These are phyloP conservation scores for Drosophila oshimai DNA, from an alignment of 1,140 invertebrate genomes.

Conservation along the genomic window DNA sequence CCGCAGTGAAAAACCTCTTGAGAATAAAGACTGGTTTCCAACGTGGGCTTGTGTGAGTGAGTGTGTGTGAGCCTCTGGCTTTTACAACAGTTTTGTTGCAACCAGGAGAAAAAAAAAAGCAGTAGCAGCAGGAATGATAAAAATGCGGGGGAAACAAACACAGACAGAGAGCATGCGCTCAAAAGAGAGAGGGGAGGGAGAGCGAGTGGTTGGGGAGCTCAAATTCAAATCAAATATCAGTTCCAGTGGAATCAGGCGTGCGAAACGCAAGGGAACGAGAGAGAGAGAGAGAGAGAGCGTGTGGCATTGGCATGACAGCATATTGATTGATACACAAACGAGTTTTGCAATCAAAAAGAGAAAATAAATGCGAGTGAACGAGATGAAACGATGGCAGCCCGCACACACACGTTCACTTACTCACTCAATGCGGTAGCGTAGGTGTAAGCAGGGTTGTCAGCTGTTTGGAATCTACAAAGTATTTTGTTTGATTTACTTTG, in stretches of 20 bases:
- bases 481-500: too few species aligned
- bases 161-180: conserved; percentile 15
- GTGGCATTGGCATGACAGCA: conserved; percentile 53
- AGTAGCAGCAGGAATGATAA: conserved; percentile 34
- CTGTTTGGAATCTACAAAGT: background rate
- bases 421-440: background rate
- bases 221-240: conserved; percentile 41
- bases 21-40: conserved; percentile 34
- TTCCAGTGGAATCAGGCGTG: conserved; percentile 52
- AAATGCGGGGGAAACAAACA: conserved; percentile 46
- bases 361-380: conserved; percentile 6
- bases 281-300: conserved; percentile 33
- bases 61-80: background rate
- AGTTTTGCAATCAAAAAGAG: conserved; percentile 49
- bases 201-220: conserved; percentile 11
- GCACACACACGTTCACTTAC: conserved; percentile 7
- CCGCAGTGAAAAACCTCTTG: conserved; percentile 21
- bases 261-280: conserved; percentile 27
- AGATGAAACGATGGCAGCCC: conserved; percentile 11
- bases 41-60: background rate
- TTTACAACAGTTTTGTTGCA: conserved; percentile 13
- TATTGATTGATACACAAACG: conserved; percentile 76
- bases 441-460: conserved; percentile 29
- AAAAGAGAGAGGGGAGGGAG: background rate
- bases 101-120: background rate